phyloP scores from a whole-genome alignment of 2,888 invertebrate genomes.

The Amaurobius ferox region DNA sequence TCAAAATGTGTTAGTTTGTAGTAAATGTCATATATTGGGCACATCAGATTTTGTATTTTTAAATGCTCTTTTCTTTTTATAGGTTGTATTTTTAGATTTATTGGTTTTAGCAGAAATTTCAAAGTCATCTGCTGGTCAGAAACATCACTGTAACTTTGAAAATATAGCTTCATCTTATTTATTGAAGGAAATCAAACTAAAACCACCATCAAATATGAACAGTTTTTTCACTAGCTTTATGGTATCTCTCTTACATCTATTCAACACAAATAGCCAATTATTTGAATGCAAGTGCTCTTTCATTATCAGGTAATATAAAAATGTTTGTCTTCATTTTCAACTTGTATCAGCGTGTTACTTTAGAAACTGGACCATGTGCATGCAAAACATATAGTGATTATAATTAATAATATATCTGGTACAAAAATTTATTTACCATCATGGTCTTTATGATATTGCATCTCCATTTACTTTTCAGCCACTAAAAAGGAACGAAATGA shows the following conservation, averaged over 20 bases:
- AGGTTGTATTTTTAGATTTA: conserved; percentile 92
- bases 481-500: no score
- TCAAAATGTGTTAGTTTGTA: no score
- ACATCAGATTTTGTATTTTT: no score
- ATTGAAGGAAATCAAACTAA: conserved; percentile 54
- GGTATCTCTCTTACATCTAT: conserved; percentile 87
- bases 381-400: no score
- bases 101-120: conserved; percentile 89
- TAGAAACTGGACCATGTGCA: no score
- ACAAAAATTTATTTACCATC: no score
- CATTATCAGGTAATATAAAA: conserved; percentile 91
- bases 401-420: no score
- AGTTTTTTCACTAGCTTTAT: conserved; percentile 90
- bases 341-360: no score
- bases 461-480: no score
- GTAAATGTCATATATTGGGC: no score
- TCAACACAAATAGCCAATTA: conserved; percentile 85
- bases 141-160: conserved; percentile 72
- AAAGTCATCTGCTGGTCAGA: conserved; percentile 76
- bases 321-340: no score
- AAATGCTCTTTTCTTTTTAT: conserved; percentile 11
- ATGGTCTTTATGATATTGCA: no score
- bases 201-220: conserved; percentile 72
- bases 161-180: conserved; percentile 61
- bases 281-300: conserved; percentile 95